phyloP scores from a whole-genome alignment of 1,140 invertebrate species.

The Scaptodrosophila lebanonensis region DNA sequence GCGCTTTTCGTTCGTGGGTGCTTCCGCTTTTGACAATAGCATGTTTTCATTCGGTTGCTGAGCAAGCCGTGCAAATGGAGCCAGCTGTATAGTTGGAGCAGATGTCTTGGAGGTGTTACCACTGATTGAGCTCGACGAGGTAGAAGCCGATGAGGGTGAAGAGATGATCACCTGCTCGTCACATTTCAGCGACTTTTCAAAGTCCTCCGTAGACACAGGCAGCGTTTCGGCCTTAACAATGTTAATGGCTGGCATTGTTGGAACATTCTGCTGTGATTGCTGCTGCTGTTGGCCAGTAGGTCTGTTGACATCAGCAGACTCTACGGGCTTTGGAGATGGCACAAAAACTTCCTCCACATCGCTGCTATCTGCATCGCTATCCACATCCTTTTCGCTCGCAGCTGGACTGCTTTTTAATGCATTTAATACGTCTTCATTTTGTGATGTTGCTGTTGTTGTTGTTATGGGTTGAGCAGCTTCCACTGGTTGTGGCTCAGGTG shows the following conservation, averaged over 20 bases:
- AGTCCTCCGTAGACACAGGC: conserved; percentile 45
- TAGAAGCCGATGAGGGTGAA: conserved; percentile 1
- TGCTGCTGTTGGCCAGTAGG: not conserved
- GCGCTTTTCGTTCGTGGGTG: not conserved
- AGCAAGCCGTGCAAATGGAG: conserved; percentile 3
- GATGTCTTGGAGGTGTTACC: not conserved
- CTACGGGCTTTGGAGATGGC: not conserved
- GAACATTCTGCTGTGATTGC: not conserved
- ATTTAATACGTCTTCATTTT: too few relatives aligned
- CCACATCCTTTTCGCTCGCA: too few relatives aligned
- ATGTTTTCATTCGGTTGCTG: not conserved
- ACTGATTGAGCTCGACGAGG: not conserved
- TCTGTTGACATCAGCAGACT: not conserved
- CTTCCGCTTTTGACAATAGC: too few relatives aligned
- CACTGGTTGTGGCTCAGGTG: conserved; percentile 11
- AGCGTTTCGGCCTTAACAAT: conserved; percentile 53
- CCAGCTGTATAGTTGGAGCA: not conserved
- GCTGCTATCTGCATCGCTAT: conserved; percentile 9
- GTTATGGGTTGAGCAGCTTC: not conserved
- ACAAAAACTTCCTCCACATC: conserved; percentile 42
- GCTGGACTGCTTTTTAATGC: too few relatives aligned
- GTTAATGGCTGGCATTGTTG: conserved; percentile 20
- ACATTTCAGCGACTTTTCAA: conserved; percentile 57
- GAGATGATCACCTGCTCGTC: conserved; percentile 35
- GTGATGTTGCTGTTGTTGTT: conserved; percentile 20